phyloP scores from a whole-genome alignment of 2,113 vertebrate genomes.

The Bombycilla garrulus region DNA sequence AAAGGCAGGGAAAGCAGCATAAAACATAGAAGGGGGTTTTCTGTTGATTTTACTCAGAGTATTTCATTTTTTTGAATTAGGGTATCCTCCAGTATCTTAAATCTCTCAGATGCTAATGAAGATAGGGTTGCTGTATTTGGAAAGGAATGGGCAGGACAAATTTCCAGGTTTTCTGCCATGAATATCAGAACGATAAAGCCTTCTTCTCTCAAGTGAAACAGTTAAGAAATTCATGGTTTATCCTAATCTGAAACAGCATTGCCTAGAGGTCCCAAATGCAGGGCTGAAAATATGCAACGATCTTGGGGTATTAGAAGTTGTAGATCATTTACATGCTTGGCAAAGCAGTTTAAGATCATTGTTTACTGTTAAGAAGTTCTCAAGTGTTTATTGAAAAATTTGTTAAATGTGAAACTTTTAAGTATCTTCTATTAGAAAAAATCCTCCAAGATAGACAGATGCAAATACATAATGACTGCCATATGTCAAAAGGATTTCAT shows the following conservation, averaged over 20 bases:
- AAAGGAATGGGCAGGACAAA: conserved; percentile 33
- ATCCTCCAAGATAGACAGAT: conserved; percentile 68
- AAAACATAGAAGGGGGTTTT: background rate
- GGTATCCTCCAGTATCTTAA: conserved; percentile 3
- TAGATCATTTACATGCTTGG: conserved; percentile 59
- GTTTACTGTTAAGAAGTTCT: conserved; percentile 63
- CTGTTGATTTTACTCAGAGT: background rate
- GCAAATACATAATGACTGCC: conserved; percentile 76
- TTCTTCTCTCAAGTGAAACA: conserved; percentile 61
- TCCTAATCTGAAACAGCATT: conserved; percentile 71
- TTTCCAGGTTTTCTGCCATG: conserved; percentile 57
- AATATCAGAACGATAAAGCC: conserved; percentile 45
- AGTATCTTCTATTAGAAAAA: conserved; percentile 65
- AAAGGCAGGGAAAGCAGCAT: background rate
- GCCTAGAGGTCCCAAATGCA: conserved; percentile 57
- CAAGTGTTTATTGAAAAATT: conserved; percentile 73
- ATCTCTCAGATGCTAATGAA: conserved; percentile 10
- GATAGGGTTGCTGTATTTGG: background rate
- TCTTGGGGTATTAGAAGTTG: conserved; percentile 17
- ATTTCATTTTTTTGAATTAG: background rate
- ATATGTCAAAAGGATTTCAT: conserved; percentile 72
- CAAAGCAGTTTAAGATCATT: conserved; percentile 57
- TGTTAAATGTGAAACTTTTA: conserved; percentile 40
- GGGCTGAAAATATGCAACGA: conserved; percentile 55
- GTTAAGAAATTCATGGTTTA: conserved; percentile 46